Percentiles rank a stretch among this genome's conserved stretches.
Evolutionary conservation across 2,113 vertebrate species (phyloP).

Genomic region (Noctilio leporinus): DNA sequence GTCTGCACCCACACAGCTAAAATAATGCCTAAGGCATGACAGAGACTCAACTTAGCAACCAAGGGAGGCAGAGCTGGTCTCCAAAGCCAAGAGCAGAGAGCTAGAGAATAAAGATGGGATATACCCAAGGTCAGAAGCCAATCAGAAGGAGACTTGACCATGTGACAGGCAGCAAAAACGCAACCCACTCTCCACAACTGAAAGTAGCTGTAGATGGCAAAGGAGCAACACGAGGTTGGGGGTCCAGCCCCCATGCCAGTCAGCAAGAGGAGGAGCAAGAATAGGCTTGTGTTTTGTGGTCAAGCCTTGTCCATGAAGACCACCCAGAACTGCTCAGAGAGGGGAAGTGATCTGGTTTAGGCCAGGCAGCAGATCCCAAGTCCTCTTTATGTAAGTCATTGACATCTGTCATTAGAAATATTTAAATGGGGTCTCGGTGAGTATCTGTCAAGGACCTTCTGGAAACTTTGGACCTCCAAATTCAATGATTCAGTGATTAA

Average conservation of each 20-base stretch:
- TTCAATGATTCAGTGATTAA: neutral
- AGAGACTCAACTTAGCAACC: neutral
- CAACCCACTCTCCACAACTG: neutral
- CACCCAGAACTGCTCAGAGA: neutral
- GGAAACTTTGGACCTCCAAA: neutral
- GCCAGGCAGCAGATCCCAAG: neutral
- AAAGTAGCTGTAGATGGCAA: neutral
- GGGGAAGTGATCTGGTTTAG: neutral
- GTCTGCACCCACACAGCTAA: neutral
- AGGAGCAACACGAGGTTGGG: neutral
- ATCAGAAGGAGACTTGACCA: neutral
- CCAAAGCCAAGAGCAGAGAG: neutral
- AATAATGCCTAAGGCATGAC: neutral
- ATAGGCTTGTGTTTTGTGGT: neutral
- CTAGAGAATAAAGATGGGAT: neutral
- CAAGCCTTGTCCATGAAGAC: neutral
- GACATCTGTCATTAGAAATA: neutral
- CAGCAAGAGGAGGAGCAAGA: neutral
- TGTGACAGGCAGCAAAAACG: neutral
- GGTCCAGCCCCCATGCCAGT: rapidly evolving
- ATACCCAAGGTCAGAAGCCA: neutral
- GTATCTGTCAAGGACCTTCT: neutral
- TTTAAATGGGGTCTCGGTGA: neutral
- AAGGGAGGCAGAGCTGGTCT: neutral
- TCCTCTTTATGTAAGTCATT: neutral